Conservation (phyloP, 2,888 invertebrate species). For the Cosmia pyralina region DNA sequence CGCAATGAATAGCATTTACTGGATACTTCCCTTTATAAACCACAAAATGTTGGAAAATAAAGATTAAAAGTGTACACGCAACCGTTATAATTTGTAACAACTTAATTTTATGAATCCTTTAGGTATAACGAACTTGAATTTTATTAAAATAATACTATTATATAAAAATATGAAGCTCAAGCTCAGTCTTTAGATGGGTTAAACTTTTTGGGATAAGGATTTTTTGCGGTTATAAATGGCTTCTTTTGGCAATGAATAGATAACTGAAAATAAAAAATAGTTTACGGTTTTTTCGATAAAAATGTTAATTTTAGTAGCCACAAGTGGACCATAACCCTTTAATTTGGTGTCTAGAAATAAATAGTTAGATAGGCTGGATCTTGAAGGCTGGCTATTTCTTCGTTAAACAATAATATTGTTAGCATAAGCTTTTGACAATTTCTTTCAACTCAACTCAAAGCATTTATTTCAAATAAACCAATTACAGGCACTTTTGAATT, state of each 20-base stretch:
- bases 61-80: background rate
- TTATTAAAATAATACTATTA: background rate
- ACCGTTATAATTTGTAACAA: constrained; percentile 14
- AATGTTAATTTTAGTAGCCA: constrained; percentile 24
- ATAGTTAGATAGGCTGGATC: no score
- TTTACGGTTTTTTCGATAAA: constrained; percentile 5
- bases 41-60: background rate
- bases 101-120: constrained; percentile 30
- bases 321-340: constrained; percentile 3
- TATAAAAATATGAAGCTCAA: background rate
- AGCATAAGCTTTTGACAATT: no score
- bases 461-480: no score
- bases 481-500: no score
- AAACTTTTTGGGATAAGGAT: background rate
- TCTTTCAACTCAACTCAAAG: no score
- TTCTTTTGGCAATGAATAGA: background rate
- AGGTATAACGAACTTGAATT: background rate
- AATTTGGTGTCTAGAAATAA: background rate
- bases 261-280: constrained; percentile 4
- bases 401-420: no score
- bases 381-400: background rate
- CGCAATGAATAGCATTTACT: background rate
- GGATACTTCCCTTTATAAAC: background rate
- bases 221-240: constrained; percentile 13
- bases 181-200: background rate